Base-by-base conservation (phyloP, 53 echinoderm and acorn worm genomes). In the Stichopus horrens region DNA sequence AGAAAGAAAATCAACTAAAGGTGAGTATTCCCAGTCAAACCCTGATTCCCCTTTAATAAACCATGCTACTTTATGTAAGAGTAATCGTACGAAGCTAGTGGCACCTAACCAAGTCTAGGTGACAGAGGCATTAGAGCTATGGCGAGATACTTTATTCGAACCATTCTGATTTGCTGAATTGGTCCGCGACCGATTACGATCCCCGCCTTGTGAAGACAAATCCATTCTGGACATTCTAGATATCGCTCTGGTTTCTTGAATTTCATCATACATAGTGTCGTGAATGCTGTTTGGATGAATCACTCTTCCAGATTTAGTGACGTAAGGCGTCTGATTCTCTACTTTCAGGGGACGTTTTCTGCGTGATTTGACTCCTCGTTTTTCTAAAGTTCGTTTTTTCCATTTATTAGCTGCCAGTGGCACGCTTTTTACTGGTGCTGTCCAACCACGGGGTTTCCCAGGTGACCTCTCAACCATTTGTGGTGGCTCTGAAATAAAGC, bases 231-330 rank as follows among this genome's bases (percentile, higher is more conserved):
- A 85, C 85, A 85, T 85, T 59, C 85, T 68, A 19, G 63, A 63
- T 21, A 59, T 65, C 21, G 85, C 89, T 58, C 93, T n/a, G 37
- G 86, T 67, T 55, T 86, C 93, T 19, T 76, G 53, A 8, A 93
- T 93, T 4, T 90, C 55, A 5, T 90, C 90, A 20, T 93, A 93
- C 8, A 77, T 54, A 20, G 53, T 87, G 57, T 93, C 93, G 23
- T 83, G 83, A 14, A 83, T 18, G 23, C 88, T 82, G 53, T 93
- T 93, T 22, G 93, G 93, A 52, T 76, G 76, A 81, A 93, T 93
- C 6, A 83, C 90, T 7, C 93, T 54, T 3, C 93, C 93, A 5
- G 93, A 93, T 75, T 93, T 93, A 22, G 93, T 93, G 63, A 90
- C 90, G 73, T 90, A 93, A 1, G 67, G 65, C 22, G 77, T 76